A percentile compares a stretch with the other conserved stretches of the same genome.
Evolutionary conservation across 2,113 vertebrate species (phyloP).

Genomic region (Bubo bubo): DNA sequence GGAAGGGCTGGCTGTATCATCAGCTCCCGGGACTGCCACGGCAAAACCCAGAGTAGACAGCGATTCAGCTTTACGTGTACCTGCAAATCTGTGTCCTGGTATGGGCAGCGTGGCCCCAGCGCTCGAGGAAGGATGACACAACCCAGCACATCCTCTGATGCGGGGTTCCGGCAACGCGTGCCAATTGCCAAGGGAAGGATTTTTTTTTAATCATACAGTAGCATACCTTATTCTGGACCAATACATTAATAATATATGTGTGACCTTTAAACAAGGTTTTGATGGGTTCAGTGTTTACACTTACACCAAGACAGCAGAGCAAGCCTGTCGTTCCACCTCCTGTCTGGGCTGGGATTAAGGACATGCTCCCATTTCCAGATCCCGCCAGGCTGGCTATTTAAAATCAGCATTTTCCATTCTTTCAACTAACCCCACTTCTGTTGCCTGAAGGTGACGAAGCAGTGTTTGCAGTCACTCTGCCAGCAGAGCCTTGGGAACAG

Average conservation of each 20-base stretch:
- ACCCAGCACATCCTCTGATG: background rate
- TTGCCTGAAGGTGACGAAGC: background rate
- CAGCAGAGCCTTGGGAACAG: constrained; percentile 25
- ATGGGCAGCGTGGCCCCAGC: fast-evolving
- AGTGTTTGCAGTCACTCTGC: background rate
- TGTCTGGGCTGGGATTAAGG: background rate
- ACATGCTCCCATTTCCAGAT: background rate
- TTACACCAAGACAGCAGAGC: background rate
- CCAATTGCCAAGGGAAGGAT: background rate
- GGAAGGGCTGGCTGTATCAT: background rate
- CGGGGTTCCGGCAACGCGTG: fast-evolving
- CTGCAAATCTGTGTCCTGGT: background rate
- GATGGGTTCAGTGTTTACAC: background rate
- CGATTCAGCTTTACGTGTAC: background rate
- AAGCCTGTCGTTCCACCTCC: background rate
- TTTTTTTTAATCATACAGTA: background rate
- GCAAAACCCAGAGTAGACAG: background rate
- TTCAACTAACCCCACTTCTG: background rate
- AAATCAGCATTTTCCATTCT: background rate
- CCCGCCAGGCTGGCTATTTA: background rate
- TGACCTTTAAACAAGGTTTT: background rate
- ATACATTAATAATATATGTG: fast-evolving
- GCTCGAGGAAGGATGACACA: fast-evolving
- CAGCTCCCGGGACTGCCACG: background rate
- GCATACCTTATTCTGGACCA: background rate